Evolutionary conservation across 2,888 invertebrate genomes (phyloP), one percentile per base, ranked within the genome.

Genomic region (Adelognathus sp.): DNA sequence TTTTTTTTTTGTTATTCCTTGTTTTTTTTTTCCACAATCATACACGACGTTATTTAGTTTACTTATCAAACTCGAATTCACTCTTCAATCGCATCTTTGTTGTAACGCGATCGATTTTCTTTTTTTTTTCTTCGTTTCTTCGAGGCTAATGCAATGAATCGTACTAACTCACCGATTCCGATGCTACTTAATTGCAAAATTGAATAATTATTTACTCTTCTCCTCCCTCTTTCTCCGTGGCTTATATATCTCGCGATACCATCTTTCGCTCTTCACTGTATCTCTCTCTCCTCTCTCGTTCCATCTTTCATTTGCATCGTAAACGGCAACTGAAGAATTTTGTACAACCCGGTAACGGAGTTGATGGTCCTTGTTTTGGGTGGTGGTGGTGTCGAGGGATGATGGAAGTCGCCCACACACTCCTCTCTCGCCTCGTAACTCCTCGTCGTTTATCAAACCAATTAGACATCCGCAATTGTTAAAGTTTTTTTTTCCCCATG

Each of bases 321-420:
- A 70, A 79, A 84, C 83, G 81, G 76, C 80, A 82, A 81, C 75
- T 82, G 81, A 85, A 82, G 78, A 81, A 81, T 78, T 82, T 86
- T 85, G 81, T 87, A 84, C 85, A 84, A 86, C 86, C 84, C 83
- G 77, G 44, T 69, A 61, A 78, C 63, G 82, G 86, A 86, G 85
- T 87, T 83, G 85, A 82, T 88, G 86, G 87, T 88, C 87, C 88
- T 80, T 87, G 81, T 77, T 76, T 78, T 52, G 56, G 69, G 29
- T 41, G 33, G 66, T 67, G 58, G 67, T 39, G 61, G 56, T 46
- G 77, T 75, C 67, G 64, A 29, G 54, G 50, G 77, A 73, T 61
- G 54, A n/a, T n/a, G n/a, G n/a, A n/a, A n/a, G n/a, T n/a, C n/a
- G n/a, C n/a, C n/a, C n/a, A n/a, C n/a, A n/a, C 76, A 76, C 82